phyloP scores from a whole-genome alignment of 2,888 invertebrate species.

The Theristus sp. region DNA sequence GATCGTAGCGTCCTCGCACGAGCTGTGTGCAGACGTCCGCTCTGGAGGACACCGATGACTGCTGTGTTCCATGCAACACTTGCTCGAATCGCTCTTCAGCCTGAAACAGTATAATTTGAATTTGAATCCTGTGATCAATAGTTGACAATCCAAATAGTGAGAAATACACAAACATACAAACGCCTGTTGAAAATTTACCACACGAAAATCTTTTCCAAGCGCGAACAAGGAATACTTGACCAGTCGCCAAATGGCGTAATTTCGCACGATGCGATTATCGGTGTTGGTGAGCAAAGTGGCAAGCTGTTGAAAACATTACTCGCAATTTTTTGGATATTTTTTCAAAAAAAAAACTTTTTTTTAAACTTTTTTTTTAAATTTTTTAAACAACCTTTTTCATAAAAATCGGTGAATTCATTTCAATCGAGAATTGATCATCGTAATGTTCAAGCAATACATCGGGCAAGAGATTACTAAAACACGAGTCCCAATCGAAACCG shows the following conservation, averaged over 20 bases:
- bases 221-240: constrained; percentile 53
- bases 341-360: background rate
- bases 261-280: constrained; percentile 38
- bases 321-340: no score
- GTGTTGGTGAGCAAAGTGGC: background rate
- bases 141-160: no score
- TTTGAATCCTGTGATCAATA: no score
- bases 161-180: no score
- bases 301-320: no score
- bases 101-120: no score
- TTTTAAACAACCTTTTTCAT: background rate
- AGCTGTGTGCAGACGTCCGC: no score
- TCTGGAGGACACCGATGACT: no score
- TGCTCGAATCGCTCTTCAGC: no score
- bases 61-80: no score
- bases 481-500: background rate
- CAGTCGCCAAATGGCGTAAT: constrained; percentile 56
- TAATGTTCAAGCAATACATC: background rate
- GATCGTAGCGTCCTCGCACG: background rate
- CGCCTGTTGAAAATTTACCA: no score
- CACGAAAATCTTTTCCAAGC: constrained; percentile 30
- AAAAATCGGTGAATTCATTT: background rate
- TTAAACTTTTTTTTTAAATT: background rate
- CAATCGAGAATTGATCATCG: background rate
- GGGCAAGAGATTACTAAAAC: background rate